phyloP scores from a whole-genome alignment of 2,888 invertebrate genomes.

The Piscicola geometra region DNA sequence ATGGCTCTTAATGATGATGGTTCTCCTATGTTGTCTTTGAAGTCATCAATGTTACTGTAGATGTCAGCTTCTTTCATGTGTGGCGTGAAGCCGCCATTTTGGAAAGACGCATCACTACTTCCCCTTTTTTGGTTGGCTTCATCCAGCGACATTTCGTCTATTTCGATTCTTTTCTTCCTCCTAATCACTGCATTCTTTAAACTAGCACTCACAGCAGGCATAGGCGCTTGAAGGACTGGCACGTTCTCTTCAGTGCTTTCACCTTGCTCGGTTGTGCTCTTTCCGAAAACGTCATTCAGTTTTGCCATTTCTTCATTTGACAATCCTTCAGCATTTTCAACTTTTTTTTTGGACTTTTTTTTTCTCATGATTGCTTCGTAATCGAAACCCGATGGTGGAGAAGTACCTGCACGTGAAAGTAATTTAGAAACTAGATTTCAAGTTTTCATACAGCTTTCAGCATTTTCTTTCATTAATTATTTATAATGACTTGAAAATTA shows the following conservation, averaged over 20 bases:
- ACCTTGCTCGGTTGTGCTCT: not conserved
- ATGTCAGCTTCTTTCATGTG: not conserved
- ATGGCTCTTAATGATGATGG: not conserved
- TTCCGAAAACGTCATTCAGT: slow-evolving; percentile 20
- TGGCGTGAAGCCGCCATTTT: not conserved
- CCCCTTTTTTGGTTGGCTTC: not conserved
- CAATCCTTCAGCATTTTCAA: not conserved
- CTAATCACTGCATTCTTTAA: not conserved
- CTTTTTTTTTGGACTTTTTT: slow-evolving; percentile 17
- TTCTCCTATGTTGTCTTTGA: not conserved
- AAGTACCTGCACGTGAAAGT: too few relatives aligned
- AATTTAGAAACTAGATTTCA: too few relatives aligned
- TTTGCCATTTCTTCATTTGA: slow-evolving; percentile 15
- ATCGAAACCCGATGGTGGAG: slow-evolving; percentile 23
- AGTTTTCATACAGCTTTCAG: too few relatives aligned
- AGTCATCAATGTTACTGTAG: slow-evolving; percentile 21
- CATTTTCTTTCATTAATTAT: too few relatives aligned
- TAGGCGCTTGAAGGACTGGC: too few relatives aligned
- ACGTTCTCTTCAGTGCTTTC: not conserved
- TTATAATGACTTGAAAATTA: too few relatives aligned
- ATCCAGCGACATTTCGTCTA: too few relatives aligned
- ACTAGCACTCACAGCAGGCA: too few relatives aligned
- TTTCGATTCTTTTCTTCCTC: not conserved
- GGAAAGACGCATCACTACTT: not conserved
- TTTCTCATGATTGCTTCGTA: slow-evolving; percentile 32